Base-by-base conservation (phyloP, 2,113 vertebrate genomes). In the Cyprinodon tularosa region DNA sequence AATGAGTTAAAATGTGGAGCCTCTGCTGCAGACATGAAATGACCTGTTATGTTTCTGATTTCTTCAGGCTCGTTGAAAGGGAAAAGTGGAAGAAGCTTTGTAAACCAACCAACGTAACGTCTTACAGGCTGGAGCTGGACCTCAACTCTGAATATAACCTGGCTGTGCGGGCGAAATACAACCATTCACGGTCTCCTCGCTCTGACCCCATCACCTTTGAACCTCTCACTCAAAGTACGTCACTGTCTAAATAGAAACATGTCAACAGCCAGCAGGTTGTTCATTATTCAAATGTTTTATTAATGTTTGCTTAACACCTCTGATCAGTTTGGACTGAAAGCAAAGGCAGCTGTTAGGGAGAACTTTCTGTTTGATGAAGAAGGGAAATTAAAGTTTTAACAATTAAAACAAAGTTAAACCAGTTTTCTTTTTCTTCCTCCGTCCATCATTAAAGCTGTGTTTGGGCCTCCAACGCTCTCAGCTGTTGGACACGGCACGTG, bases 401-500 rank as follows among this genome's bases (percentile, higher is more conserved):
- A 37, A 4, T 6, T 13, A 36, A 62, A 62, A 29, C 29, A 5
- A 29, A 22, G 42, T 40, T 70, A 13, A 66, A 38, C 3, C 44
- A 9, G 37, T 6, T 0, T 14, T 6, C 1, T 72, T 1, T 76
- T 68, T 39, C 72, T 15, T 68, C 66, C 76, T 37, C 61, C 12
- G 71, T 39, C 10, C 3, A n/a, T 29, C 29, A 29, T 29, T 29
- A 9, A 22, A 92, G 91, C 88, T n/a, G 59, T 1, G 37, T 77
- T 93, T 22, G 75, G 65, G 62, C 74, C 90, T 44, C 85, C 90
- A 37, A 5, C 29, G 0, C 1, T 91, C 1, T 77, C 69, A 6
- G 36, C 91, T 61, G 36, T 65, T n/a, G 83, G 80, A 62, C 87
- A 76, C 67, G 85, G 81, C 4, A 69, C 72, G 50, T 89, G 78